A percentile compares a stretch with the other conserved stretches of the same genome.
These are phyloP conservation scores for Fulica atra DNA, from an alignment of 2,113 vertebrate species.

Conservation along the genomic window DNA sequence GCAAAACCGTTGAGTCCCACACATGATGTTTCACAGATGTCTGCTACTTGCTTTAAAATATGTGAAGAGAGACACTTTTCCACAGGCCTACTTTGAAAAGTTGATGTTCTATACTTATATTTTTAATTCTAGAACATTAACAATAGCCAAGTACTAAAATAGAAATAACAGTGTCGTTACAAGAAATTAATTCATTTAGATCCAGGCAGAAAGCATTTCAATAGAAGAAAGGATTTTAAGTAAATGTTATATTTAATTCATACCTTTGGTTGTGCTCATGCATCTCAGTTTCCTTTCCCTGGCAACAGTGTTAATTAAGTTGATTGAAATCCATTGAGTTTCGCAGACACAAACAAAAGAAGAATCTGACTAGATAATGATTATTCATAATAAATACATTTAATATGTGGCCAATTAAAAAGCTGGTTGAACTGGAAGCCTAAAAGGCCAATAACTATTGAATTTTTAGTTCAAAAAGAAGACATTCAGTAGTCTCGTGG, in stretches of 20 bases:
- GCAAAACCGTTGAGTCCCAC: neutral
- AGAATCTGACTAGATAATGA: neutral
- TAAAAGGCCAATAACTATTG: neutral
- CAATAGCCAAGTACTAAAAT: neutral
- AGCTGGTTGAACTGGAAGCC: neutral
- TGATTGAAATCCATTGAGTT: neutral
- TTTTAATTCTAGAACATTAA: neutral
- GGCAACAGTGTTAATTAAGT: neutral
- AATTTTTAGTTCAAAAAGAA: neutral
- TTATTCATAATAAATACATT: neutral
- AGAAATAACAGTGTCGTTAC: neutral
- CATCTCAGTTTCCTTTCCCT: neutral
- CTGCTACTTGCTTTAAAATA: neutral
- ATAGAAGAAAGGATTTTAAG: neutral
- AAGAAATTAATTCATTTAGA: neutral
- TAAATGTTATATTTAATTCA: neutral
- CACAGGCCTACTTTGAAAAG: neutral
- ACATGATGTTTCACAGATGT: neutral
- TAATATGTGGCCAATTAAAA: neutral
- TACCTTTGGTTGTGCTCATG: neutral
- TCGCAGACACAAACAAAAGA: neutral
- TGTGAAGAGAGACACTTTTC: neutral
- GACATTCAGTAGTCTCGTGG: neutral
- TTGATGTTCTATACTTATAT: neutral
- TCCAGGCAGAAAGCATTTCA: neutral